Percentiles rank a stretch among this genome's conserved stretches.
Evolutionary conservation across 1,140 invertebrate genomes (phyloP).

Genomic region (Hyphantria cunea): DNA sequence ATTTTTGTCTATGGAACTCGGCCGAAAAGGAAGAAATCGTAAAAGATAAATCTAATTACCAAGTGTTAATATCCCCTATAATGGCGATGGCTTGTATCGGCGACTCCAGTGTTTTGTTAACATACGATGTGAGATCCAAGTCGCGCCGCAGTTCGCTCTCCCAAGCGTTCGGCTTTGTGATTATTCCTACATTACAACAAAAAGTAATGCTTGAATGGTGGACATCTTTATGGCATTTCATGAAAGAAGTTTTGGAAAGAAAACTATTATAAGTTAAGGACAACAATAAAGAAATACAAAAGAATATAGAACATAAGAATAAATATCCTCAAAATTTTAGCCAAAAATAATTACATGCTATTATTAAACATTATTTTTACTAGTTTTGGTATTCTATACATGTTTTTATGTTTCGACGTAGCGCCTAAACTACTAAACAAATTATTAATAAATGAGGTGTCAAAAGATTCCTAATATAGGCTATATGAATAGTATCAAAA

Average conservation of each 20-base stretch:
- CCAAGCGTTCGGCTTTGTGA: slow-evolving; percentile 51
- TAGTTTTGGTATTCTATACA: no score
- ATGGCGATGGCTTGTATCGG: slow-evolving; percentile 91
- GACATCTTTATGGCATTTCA: neutral
- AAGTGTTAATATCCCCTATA: slow-evolving; percentile 91
- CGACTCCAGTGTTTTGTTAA: slow-evolving; percentile 79
- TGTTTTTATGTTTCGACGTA: no score
- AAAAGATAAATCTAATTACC: slow-evolving; percentile 82
- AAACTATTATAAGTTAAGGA: no score
- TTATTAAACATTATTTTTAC: no score
- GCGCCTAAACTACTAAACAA: no score
- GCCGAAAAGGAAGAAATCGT: neutral
- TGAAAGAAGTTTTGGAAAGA: neutral
- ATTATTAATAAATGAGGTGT: no score
- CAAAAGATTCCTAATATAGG: no score
- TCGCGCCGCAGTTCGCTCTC: slow-evolving; percentile 62
- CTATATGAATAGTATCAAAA: no score
- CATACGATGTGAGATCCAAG: slow-evolving; percentile 58
- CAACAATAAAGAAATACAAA: no score
- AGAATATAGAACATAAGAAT: no score
- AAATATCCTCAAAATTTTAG: no score
- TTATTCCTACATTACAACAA: slow-evolving; percentile 57
- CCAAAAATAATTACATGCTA: no score
- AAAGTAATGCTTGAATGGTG: neutral
- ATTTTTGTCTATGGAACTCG: neutral